Conservation (phyloP, 1,140 invertebrate genomes). For the Campoletis sonorensis region DNA sequence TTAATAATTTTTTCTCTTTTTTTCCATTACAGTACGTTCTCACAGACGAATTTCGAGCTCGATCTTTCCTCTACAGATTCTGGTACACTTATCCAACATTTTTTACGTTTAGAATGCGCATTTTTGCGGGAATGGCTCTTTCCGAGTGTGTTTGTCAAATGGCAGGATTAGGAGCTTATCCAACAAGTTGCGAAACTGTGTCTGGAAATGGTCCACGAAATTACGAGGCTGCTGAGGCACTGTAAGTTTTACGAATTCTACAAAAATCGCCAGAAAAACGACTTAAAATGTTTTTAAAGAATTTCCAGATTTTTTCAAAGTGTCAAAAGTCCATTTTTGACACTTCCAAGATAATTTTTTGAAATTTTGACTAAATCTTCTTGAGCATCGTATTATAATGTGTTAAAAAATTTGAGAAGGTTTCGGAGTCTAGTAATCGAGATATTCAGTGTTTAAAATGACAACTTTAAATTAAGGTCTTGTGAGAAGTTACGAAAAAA, state of each 20-base stretch:
- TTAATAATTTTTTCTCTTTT: conserved; percentile 29
- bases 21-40: conserved; percentile 82
- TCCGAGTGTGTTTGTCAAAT: conserved; percentile 95
- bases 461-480: no score
- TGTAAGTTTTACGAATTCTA: conserved; percentile 59
- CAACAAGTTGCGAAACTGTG: conserved; percentile 81
- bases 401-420: no score
- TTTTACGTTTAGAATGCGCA: conserved; percentile 90
- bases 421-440: no score
- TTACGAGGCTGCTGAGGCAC: conserved; percentile 64
- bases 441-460: no score
- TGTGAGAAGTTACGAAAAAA: no score
- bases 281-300: no score
- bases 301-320: no score
- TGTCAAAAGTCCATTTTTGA: no score
- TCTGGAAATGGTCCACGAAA: conserved; percentile 89
- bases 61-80: conserved; percentile 85
- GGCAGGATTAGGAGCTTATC: conserved; percentile 94
- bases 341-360: no score
- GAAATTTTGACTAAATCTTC: no score
- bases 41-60: conserved; percentile 82
- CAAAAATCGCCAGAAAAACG: no score
- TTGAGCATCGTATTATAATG: no score
- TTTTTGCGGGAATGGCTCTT: conserved; percentile 92
- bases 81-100: conserved; percentile 93